Evolutionary conservation across 2,888 invertebrate species (phyloP).

Genomic region (Nephrotoma appendiculata): DNA sequence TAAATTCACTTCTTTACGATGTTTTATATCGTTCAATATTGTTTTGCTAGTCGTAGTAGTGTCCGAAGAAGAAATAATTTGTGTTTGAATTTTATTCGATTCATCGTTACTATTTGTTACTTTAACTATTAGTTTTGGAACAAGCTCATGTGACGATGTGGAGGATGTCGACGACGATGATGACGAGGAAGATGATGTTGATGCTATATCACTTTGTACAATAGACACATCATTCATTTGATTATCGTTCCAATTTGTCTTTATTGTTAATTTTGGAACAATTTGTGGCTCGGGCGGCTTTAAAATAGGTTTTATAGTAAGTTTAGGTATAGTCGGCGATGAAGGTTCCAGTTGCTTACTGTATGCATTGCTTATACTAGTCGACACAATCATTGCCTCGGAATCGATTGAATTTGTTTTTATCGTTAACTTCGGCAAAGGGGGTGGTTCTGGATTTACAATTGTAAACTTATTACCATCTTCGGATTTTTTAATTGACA

Average conservation of each 20-base stretch:
- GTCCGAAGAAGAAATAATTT: slow-evolving; percentile 27
- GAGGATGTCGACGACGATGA: not conserved
- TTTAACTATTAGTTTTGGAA: slow-evolving; percentile 20
- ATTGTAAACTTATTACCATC: slow-evolving; percentile 1
- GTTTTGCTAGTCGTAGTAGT: slow-evolving; percentile 1
- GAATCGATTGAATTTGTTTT: slow-evolving; percentile 31
- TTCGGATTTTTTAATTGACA: slow-evolving; percentile 5
- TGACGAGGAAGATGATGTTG: slow-evolving; percentile 4
- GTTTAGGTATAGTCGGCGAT: slow-evolving; percentile 37
- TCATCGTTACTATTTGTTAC: slow-evolving; percentile 37
- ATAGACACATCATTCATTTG: slow-evolving; percentile 10
- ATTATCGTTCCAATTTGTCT: slow-evolving; percentile 18
- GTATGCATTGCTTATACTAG: slow-evolving; percentile 9
- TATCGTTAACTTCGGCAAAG: slow-evolving; percentile 43
- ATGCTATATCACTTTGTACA: not conserved
- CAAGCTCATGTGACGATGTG: not conserved
- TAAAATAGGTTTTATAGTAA: slow-evolving; percentile 39
- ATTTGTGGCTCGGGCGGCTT: slow-evolving; percentile 24
- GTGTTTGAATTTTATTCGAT: slow-evolving; percentile 26
- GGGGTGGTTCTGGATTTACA: slow-evolving; percentile 18
- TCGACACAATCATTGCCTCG: slow-evolving; percentile 24
- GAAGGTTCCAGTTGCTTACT: not conserved
- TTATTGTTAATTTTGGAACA: slow-evolving; percentile 30
- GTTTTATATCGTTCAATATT: not conserved
- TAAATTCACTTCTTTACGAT: slow-evolving; percentile 11